These are phyloP conservation scores for Campylorhamphus procurvoides DNA, from an alignment of 2,113 vertebrate species.

Conservation along the genomic window DNA sequence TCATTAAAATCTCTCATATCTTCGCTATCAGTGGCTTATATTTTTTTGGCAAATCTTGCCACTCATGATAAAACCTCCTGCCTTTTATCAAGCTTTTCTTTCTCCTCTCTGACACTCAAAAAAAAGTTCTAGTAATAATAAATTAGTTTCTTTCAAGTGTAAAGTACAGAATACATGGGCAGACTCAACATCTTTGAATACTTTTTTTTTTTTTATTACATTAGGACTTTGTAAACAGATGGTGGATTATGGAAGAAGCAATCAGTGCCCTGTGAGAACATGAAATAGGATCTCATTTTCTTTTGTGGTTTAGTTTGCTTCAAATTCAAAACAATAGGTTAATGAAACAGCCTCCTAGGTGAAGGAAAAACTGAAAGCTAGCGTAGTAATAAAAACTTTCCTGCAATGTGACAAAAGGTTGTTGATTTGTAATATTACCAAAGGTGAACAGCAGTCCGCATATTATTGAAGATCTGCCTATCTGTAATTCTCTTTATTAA, in stretches of 20 bases:
- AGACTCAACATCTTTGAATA: not conserved
- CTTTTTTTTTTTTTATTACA: not conserved
- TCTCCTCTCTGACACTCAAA: not conserved
- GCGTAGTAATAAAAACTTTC: not conserved
- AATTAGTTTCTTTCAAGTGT: not conserved
- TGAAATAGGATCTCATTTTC: not conserved
- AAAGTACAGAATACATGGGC: not conserved
- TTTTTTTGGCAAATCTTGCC: conserved; percentile 11
- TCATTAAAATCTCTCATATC: conserved; percentile 19
- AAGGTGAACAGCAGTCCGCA: not conserved
- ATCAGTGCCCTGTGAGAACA: not conserved
- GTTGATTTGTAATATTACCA: not conserved
- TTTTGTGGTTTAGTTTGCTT: not conserved
- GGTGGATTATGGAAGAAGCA: not conserved
- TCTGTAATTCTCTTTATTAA: not conserved
- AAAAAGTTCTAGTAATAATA: not conserved
- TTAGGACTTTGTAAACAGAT: not conserved
- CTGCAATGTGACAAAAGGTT: not conserved
- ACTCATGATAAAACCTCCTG: not conserved
- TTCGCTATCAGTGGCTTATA: not conserved
- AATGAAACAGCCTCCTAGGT: not conserved
- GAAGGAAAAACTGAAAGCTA: not conserved
- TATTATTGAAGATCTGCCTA: not conserved
- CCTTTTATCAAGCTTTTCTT: conserved; percentile 3
- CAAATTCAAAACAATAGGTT: not conserved